Evolutionary conservation across 2,113 vertebrate genomes (phyloP), one percentile per base, ranked within the genome.

Genomic region (Pterophyllum scalare): DNA sequence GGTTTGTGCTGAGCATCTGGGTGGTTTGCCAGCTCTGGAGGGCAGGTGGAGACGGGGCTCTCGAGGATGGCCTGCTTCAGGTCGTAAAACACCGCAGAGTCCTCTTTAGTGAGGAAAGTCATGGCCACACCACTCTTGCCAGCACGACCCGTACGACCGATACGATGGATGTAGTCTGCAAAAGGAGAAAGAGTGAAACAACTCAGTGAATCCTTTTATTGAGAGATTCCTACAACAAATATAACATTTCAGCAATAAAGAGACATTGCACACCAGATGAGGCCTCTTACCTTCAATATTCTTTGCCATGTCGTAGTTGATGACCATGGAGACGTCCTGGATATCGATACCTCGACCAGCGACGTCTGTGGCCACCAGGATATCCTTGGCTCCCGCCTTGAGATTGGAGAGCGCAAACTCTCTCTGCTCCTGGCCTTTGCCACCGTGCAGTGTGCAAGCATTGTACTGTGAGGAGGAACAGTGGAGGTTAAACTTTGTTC

Each of bases 281-380:
- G 10, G 56, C 3, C 4, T 74, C 96, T 94, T 87, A 98, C 98
- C 98, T 95, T 99, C 98, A 17, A 99, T 99, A 91, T 99, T 99
- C 94, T 99, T 99, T 40, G 98, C 98, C 98, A 99, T 99, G 94
- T 99, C 98, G 2, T 99, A 99, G 96, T 99, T 99, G 84, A 99
- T 85, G 3, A 99, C 98, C 98, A 98, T 99, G 10, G 98, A 99
- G 38, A 99, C 98, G 20, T 99, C 98, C 0, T 99, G 98, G 95
- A 99, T 99, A 89, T 99, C 98, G 12, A 99, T 99, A 92, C 98
- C 98, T 70, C 98, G 96, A 22, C 98, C 98, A 1, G 98, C 98
- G 87, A 99, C 98, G 2, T 99, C 98, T 0, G 98, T 99, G 74
- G 98, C 98, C 92, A 99, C 98, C 95, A 99, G 89, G 92, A 99